Percentiles rank a stretch among this genome's conserved stretches.
phyloP scores from a whole-genome alignment of 2,113 vertebrate genomes.

The Centrocercus urophasianus region DNA sequence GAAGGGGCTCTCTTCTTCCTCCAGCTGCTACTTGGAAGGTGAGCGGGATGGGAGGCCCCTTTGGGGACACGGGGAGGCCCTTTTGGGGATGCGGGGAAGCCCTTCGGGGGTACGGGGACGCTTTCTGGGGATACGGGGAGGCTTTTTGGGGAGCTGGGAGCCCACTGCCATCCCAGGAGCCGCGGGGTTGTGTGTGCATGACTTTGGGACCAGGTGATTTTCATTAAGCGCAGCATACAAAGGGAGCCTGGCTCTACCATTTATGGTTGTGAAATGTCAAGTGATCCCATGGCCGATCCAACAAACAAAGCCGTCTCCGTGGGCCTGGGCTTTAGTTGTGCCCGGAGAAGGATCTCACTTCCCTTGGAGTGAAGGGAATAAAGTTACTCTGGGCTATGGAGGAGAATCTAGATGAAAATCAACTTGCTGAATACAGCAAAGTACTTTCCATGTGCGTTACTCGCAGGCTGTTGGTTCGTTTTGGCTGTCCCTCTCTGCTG shows the following conservation, averaged over 20 bases:
- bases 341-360: neutral
- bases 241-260: constrained; percentile 73
- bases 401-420: neutral
- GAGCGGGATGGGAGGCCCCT: constrained; percentile 51
- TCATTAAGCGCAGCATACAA: constrained; percentile 54
- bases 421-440: neutral
- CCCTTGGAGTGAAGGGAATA: neutral
- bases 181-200: neutral
- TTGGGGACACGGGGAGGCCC: no score
- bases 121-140: neutral
- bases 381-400: neutral
- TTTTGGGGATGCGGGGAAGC: neutral
- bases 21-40: constrained; percentile 98
- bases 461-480: neutral
- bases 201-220: constrained; percentile 47
- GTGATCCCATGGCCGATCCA: constrained; percentile 24
- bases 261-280: constrained; percentile 76
- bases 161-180: neutral
- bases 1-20: constrained; percentile 96
- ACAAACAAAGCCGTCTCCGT: constrained; percentile 43
- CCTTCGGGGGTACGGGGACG: no score
- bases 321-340: neutral
- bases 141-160: neutral
- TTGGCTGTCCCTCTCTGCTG: neutral
- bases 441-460: neutral